A percentile compares a stretch with the other conserved stretches of the same genome.
These are phyloP conservation scores for Megalonaias nervosa DNA, from an alignment of 1,140 invertebrate species.

Conservation along the genomic window DNA sequence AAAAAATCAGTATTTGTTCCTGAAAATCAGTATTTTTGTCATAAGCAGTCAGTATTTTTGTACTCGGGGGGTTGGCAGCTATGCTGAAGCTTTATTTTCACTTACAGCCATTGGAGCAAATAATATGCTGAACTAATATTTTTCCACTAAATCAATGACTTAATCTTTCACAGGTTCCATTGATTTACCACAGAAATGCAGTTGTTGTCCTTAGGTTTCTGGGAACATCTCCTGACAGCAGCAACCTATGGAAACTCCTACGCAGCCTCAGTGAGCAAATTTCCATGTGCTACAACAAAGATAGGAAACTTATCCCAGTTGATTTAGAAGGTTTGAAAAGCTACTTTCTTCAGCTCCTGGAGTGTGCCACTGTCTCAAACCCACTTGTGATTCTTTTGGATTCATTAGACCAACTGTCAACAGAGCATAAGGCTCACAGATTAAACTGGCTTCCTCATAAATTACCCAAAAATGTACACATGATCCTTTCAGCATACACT, in stretches of 20 bases:
- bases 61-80: no score
- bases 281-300: constrained; percentile 23
- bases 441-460: constrained; percentile 57
- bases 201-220: constrained; percentile 55
- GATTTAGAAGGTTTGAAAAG: constrained; percentile 39
- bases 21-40: no score
- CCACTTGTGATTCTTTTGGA: constrained; percentile 63
- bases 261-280: constrained; percentile 54
- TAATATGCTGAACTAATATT: no score
- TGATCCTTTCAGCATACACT: constrained; percentile 54
- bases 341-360: constrained; percentile 32
- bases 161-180: constrained; percentile 25
- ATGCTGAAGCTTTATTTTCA: no score
- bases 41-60: no score
- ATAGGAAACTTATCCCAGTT: constrained; percentile 27
- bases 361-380: constrained; percentile 30
- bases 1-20: no score
- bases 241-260: constrained; percentile 45
- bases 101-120: no score
- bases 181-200: constrained; percentile 32
- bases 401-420: constrained; percentile 56
- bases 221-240: constrained; percentile 54
- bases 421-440: constrained; percentile 45
- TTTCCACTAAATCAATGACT: no score
- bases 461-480: constrained; percentile 50